Percentiles rank a stretch among this genome's conserved stretches.
These are phyloP conservation scores for Macrobrachium rosenbergii DNA, from an alignment of 1,140 invertebrate species.

Conservation along the genomic window DNA sequence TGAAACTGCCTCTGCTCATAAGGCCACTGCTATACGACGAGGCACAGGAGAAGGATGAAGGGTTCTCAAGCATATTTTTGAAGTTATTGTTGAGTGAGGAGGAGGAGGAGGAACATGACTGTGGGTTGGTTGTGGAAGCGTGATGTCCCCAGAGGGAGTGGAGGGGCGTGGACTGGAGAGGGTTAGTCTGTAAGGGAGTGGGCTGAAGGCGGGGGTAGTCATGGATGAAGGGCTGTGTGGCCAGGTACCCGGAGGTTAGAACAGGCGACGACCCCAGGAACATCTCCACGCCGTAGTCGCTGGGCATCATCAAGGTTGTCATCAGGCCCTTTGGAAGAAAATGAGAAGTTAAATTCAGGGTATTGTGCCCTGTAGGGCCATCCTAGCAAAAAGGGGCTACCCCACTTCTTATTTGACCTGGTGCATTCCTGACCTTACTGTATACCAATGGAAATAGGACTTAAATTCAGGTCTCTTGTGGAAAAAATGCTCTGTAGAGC, in stretches of 20 bases:
- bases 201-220: constrained; percentile 47
- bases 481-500: no score
- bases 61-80: neutral
- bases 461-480: no score
- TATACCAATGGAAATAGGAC: no score
- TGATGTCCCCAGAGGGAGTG: constrained; percentile 34
- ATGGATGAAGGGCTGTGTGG: constrained; percentile 73
- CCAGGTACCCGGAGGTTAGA: constrained; percentile 60
- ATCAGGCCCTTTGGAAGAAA: constrained; percentile 58
- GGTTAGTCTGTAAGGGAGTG: no score
- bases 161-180: constrained; percentile 33
- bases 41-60: neutral
- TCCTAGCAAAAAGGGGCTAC: no score
- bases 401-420: no score
- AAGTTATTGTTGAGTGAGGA: neutral
- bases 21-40: neutral
- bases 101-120: neutral
- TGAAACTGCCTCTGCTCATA: neutral
- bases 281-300: constrained; percentile 66
- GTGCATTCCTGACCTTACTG: no score
- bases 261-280: constrained; percentile 65
- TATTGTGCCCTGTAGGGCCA: no score
- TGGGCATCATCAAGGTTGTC: constrained; percentile 66
- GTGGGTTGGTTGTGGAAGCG: neutral
- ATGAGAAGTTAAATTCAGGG: neutral